Evolutionary conservation across 2,888 invertebrate genomes (phyloP).

Genomic region (Trichopoda pennipes): DNA sequence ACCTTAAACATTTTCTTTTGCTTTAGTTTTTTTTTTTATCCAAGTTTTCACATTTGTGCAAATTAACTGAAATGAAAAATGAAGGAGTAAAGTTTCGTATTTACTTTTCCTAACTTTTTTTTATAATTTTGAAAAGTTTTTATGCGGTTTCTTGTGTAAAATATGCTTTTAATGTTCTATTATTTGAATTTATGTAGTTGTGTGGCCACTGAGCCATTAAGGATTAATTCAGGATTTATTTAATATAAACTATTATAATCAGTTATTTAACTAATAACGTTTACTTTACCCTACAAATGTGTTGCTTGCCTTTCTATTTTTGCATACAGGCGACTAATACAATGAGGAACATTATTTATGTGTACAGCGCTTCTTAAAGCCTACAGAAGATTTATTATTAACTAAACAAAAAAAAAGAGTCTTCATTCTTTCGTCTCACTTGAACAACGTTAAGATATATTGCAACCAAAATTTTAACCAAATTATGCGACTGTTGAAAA

Average conservation of each 20-base stretch:
- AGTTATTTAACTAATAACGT: neutral
- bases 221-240: too few relatives aligned
- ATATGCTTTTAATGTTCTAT: conserved; percentile 1
- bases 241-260: too few relatives aligned
- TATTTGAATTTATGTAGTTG: neutral
- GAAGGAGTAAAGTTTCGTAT: neutral
- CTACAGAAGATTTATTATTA: too few relatives aligned
- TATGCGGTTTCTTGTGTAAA: conserved; percentile 2
- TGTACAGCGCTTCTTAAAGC: too few relatives aligned
- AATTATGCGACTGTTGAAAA: too few relatives aligned
- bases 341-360: neutral
- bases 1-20: neutral
- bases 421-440: too few relatives aligned
- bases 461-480: too few relatives aligned
- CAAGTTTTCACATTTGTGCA: neutral
- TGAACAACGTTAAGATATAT: too few relatives aligned
- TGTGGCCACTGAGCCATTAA: neutral
- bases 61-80: conserved; percentile 10
- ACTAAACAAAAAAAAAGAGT: too few relatives aligned
- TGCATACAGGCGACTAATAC: neutral
- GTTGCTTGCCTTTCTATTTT: too few relatives aligned
- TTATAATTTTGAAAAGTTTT: neutral
- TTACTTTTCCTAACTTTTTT: conserved; percentile 7
- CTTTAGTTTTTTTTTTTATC: neutral
- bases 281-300: neutral